phyloP scores from a whole-genome alignment of 2,888 invertebrate species.

The Drosophila atroscutellata region DNA sequence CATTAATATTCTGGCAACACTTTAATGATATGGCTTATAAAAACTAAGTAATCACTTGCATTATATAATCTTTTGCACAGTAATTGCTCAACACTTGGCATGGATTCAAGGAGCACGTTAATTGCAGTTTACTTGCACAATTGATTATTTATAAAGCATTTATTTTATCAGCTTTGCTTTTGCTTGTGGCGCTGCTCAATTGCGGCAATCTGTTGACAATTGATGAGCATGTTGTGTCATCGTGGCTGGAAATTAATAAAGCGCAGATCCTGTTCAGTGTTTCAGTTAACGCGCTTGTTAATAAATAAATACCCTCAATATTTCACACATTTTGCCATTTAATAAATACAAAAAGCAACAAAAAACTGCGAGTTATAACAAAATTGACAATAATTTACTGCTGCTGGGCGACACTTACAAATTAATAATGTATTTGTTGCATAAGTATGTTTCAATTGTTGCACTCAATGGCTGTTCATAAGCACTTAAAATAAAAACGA shows the following conservation, averaged over 20 bases:
- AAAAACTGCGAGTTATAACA: neutral
- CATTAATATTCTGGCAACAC: neutral
- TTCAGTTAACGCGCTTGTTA: conserved; percentile 45
- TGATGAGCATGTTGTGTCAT: conserved; percentile 24
- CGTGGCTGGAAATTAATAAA: conserved; percentile 43
- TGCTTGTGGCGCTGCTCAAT: conserved; percentile 12
- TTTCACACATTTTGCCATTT: conserved; percentile 57
- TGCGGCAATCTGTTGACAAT: conserved; percentile 36
- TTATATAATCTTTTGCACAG: conserved; percentile 8
- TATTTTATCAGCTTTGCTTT: neutral
- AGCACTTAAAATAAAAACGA: conserved; percentile 28
- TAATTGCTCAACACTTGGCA: conserved; percentile 6
- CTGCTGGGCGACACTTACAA: conserved; percentile 13
- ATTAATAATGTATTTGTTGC: conserved; percentile 58
- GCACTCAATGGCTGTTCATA: conserved; percentile 40
- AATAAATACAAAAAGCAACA: conserved; percentile 43
- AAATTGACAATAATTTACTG: conserved; percentile 21
- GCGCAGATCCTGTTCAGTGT: conserved; percentile 19
- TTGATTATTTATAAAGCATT: conserved; percentile 6
- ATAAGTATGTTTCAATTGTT: conserved; percentile 41
- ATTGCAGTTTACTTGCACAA: neutral
- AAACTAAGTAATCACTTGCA: neutral
- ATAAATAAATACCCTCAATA: conserved; percentile 63
- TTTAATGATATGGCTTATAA: neutral
- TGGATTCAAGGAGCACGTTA: conserved; percentile 2